phyloP scores from a whole-genome alignment of 2,797 vertebrate species.

The Echeneis naucrates region DNA sequence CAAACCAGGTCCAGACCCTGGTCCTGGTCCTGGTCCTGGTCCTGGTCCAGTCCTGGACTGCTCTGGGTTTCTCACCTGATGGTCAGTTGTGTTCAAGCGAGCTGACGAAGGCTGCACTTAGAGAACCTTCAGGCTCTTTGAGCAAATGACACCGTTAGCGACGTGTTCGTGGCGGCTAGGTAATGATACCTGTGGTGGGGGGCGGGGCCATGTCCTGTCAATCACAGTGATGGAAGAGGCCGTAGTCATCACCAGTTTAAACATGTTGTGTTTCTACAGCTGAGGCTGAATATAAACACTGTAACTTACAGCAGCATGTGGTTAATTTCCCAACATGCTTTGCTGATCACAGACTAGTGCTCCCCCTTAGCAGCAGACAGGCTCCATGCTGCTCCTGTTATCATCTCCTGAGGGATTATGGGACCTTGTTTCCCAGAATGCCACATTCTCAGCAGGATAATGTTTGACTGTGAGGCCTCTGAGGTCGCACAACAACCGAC shows the following conservation, averaged over 20 bases:
- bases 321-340: constrained; percentile 1
- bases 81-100: background rate
- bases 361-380: background rate
- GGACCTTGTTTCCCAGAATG: background rate
- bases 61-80: background rate
- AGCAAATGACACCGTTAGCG: background rate
- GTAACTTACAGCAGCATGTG: background rate
- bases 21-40: too few species aligned
- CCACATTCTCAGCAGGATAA: background rate
- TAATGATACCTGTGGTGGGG: background rate
- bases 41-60: too few species aligned
- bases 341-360: too few species aligned
- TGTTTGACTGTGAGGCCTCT: background rate
- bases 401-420: background rate
- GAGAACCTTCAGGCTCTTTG: background rate
- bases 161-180: constrained; percentile 10
- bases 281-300: too few species aligned
- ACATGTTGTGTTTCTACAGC: too few species aligned
- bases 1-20: too few species aligned
- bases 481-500: background rate
- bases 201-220: too few species aligned
- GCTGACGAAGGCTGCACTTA: constrained; percentile 5
- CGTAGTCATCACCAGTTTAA: too few species aligned
- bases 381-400: background rate
- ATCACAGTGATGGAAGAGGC: too few species aligned